Percentiles rank a stretch among this genome's conserved stretches.
These are phyloP conservation scores for Delichon dasypus DNA, from an alignment of 2,797 vertebrate species.

Conservation along the genomic window DNA sequence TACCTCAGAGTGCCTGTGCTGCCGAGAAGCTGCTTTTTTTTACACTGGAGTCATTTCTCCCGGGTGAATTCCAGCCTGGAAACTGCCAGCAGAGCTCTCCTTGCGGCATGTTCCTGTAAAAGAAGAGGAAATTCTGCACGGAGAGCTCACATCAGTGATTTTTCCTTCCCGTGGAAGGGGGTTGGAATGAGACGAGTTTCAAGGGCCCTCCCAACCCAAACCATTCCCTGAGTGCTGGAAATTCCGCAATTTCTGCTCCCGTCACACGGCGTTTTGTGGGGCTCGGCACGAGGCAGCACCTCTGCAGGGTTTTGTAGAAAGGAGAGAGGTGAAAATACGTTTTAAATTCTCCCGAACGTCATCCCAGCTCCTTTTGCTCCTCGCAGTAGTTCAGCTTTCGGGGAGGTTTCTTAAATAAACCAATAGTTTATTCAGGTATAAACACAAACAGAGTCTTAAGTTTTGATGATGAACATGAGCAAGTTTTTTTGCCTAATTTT, in stretches of 20 bases:
- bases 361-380: neutral
- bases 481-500: neutral
- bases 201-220: neutral
- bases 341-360: neutral
- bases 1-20: neutral
- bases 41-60: neutral
- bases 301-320: neutral
- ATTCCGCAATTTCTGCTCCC: neutral
- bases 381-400: neutral
- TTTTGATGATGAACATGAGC: neutral
- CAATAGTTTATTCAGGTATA: neutral
- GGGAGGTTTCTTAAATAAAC: neutral
- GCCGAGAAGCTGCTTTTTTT: neutral
- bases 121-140: neutral
- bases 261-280: rapidly evolving
- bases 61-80: neutral
- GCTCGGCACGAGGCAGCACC: neutral
- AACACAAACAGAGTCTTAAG: rapidly evolving
- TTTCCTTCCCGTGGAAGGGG: neutral
- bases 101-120: neutral
- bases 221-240: neutral
- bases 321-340: neutral
- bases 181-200: neutral
- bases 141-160: neutral
- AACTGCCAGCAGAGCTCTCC: neutral